Evolutionary conservation across 64 coral and sea anemone species (phyloP).

Genomic region (Montipora cactus): DNA sequence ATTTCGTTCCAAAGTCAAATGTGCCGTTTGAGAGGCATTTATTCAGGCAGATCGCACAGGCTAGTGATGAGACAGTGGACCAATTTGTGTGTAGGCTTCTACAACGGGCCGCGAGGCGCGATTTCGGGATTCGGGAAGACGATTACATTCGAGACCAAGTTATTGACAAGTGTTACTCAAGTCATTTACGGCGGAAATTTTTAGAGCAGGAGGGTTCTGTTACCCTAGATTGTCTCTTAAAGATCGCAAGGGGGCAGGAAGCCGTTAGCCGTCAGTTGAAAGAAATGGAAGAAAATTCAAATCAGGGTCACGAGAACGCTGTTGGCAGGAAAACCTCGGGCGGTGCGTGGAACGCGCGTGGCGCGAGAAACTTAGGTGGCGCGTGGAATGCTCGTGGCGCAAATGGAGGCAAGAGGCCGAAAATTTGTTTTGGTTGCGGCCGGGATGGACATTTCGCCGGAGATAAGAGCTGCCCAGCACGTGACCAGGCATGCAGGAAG

Average conservation of each 20-base stretch:
- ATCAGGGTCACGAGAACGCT: not conserved
- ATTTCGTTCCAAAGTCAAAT: slow-evolving; percentile 10
- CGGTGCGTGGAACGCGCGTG: not conserved
- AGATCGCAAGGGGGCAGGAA: not conserved
- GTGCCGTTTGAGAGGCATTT: slow-evolving; percentile 46
- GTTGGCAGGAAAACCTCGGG: not conserved
- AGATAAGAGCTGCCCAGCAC: not conserved
- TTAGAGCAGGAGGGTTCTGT: not conserved
- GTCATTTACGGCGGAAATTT: slow-evolving; percentile 13
- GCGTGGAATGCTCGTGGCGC: not conserved
- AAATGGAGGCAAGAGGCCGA: not conserved
- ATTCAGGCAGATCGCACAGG: slow-evolving; percentile 21
- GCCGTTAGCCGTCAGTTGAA: slow-evolving; percentile 16
- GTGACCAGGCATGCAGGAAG: not conserved
- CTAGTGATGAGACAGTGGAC: slow-evolving; percentile 36
- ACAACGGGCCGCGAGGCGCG: not conserved
- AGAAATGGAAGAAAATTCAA: not conserved
- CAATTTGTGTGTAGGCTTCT: slow-evolving; percentile 38
- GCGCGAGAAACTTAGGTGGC: not conserved
- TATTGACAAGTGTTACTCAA: not conserved
- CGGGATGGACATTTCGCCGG: not conserved
- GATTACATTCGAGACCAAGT: not conserved
- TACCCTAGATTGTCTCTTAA: too few species aligned
- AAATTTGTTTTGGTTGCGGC: not conserved
- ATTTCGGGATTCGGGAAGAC: too few species aligned